Conservation (phyloP, 2,113 vertebrate genomes). For the Pheucticus melanocephalus region DNA sequence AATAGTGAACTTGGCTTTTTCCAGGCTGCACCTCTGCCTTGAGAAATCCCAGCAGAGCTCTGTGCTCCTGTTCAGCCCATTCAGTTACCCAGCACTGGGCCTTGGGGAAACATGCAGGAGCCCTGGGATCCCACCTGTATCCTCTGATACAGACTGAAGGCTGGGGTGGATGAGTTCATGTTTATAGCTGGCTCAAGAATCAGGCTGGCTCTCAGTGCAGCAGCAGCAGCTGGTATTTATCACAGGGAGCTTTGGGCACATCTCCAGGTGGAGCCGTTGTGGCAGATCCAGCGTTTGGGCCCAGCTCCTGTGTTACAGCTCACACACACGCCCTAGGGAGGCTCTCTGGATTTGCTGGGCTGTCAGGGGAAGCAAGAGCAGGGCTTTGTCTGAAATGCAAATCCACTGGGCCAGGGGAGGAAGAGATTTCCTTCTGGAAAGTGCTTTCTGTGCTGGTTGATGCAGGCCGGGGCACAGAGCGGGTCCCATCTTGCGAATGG, state of each 20-base stretch:
- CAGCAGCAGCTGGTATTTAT: conserved; percentile 17
- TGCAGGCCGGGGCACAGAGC: not conserved
- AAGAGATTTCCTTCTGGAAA: not conserved
- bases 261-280: not conserved
- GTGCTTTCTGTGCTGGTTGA: not conserved
- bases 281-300: not conserved
- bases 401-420: not conserved
- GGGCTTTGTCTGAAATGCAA: not conserved
- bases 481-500: not conserved
- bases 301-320: not conserved
- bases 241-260: not conserved
- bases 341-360: not conserved
- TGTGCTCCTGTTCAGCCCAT: not conserved
- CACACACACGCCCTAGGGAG: not conserved
- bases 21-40: not conserved
- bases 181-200: not conserved
- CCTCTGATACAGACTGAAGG: not conserved
- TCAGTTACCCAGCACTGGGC: not conserved
- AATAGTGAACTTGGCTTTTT: not conserved
- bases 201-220: not conserved
- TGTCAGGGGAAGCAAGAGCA: not conserved
- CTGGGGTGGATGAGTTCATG: not conserved
- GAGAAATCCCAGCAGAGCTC: not conserved
- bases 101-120: not conserved
- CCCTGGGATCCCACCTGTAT: not conserved